Evolutionary conservation across 2,888 invertebrate species (phyloP).

Genomic region (Lasioglossum morio): DNA sequence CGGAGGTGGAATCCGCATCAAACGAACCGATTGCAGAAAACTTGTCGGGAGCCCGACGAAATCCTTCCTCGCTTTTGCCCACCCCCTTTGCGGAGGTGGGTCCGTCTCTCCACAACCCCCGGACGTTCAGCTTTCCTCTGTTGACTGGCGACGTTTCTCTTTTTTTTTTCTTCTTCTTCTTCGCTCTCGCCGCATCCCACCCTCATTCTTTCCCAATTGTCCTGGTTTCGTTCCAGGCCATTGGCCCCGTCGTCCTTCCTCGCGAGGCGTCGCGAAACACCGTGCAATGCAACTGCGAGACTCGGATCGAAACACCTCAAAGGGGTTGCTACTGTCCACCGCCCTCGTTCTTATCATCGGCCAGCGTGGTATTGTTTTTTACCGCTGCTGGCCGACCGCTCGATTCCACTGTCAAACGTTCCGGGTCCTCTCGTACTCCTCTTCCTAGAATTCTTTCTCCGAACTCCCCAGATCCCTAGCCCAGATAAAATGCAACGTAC

Average conservation of each 20-base stretch:
- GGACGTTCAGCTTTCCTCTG: slow-evolving; percentile 17
- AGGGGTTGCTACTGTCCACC: slow-evolving; percentile 52
- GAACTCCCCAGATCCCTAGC: too few species aligned
- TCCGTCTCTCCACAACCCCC: slow-evolving; percentile 1
- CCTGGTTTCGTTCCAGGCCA: slow-evolving; percentile 67
- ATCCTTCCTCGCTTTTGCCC: slow-evolving; percentile 38
- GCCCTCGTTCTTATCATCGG: background rate
- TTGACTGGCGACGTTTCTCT: slow-evolving; percentile 22
- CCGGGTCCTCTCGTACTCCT: too few species aligned
- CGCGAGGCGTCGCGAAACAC: slow-evolving; percentile 38
- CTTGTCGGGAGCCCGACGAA: slow-evolving; percentile 70
- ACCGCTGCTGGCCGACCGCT: background rate
- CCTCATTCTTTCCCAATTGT: slow-evolving; percentile 59
- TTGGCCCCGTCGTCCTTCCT: slow-evolving; percentile 50
- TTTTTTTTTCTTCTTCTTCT: background rate
- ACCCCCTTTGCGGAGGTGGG: slow-evolving; percentile 16
- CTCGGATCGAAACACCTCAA: slow-evolving; percentile 66
- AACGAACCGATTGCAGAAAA: slow-evolving; percentile 78
- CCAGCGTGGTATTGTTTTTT: background rate
- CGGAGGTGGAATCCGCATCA: slow-evolving; percentile 74
- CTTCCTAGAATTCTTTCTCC: too few species aligned
- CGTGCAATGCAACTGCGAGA: slow-evolving; percentile 35
- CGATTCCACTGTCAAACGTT: background rate
- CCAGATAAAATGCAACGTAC: background rate
- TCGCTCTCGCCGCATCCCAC: slow-evolving; percentile 22